A percentile compares a stretch with the other conserved stretches of the same genome.
Conservation (phyloP, 64 coral and sea anemone genomes). For the Pocillopora damicornis region DNA sequence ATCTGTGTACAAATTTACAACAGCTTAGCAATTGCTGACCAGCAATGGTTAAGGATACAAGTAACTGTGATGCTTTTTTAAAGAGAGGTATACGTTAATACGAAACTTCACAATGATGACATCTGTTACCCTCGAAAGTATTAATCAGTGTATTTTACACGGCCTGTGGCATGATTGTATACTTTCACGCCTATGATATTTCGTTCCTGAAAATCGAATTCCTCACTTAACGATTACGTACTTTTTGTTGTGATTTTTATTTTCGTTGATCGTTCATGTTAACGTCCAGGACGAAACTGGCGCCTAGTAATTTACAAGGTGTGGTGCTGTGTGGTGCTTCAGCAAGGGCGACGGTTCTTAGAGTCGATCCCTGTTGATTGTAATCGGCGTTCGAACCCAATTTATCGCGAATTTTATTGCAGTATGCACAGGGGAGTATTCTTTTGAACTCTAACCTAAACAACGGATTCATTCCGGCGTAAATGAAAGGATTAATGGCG, state of each 20-base stretch:
- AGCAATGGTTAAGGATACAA: too few species aligned
- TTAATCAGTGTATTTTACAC: not conserved
- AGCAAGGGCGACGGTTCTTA: not conserved
- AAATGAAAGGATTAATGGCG: conserved; percentile 11
- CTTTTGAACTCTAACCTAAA: not conserved
- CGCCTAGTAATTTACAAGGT: not conserved
- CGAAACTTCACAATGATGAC: too few species aligned
- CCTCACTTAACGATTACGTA: too few species aligned
- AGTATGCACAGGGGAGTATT: not conserved
- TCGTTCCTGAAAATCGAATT: too few species aligned
- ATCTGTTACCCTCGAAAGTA: not conserved
- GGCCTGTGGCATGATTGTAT: not conserved
- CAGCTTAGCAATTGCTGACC: too few species aligned
- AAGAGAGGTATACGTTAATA: too few species aligned
- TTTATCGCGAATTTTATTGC: not conserved
- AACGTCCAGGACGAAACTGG: too few species aligned
- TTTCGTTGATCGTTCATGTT: too few species aligned
- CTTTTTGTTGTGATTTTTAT: too few species aligned
- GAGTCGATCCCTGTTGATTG: not conserved
- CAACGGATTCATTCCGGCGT: conserved; percentile 9
- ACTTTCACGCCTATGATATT: too few species aligned
- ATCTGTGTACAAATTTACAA: too few species aligned
- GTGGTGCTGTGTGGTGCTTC: not conserved
- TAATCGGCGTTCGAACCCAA: not conserved
- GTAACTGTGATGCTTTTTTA: too few species aligned